phyloP scores from a whole-genome alignment of 2,888 invertebrate genomes.

The Trisateles emortualis region DNA sequence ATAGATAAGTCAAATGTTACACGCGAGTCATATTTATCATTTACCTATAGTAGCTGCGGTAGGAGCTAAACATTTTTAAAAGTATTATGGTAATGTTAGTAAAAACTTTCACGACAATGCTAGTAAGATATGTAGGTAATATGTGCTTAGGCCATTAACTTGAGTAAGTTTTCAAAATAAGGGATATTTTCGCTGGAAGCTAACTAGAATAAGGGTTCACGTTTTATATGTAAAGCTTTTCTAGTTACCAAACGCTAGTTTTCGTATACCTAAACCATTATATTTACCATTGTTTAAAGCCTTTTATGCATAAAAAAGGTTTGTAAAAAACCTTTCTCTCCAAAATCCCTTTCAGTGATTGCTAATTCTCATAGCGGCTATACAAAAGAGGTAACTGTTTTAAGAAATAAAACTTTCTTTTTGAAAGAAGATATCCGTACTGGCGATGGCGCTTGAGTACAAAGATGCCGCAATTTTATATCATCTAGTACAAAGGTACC shows the following conservation, averaged over 20 bases:
- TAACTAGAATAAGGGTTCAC: not conserved
- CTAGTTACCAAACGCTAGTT: not conserved
- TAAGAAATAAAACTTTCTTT: slow-evolving; percentile 76
- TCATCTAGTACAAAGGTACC: slow-evolving; percentile 68
- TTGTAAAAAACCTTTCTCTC: slow-evolving; percentile 18
- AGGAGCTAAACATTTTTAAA: slow-evolving; percentile 48
- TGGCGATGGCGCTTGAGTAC: slow-evolving; percentile 67
- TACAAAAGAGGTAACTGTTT: slow-evolving; percentile 70
- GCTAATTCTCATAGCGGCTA: slow-evolving; percentile 45
- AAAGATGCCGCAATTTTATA: slow-evolving; percentile 79
- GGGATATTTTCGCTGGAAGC: not conserved
- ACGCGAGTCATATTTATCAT: slow-evolving; percentile 61
- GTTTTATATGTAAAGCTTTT: not conserved
- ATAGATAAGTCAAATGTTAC: slow-evolving; percentile 70
- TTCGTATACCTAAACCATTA: not conserved
- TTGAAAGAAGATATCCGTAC: slow-evolving; percentile 57
- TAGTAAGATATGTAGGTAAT: slow-evolving; percentile 17
- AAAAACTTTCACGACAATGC: slow-evolving; percentile 37
- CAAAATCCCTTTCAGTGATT: slow-evolving; percentile 47
- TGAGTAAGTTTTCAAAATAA: not conserved
- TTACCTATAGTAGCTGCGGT: slow-evolving; percentile 30
- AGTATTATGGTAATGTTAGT: slow-evolving; percentile 44
- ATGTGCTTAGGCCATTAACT: slow-evolving; percentile 31
- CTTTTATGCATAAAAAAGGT: slow-evolving; percentile 16
- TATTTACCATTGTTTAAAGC: slow-evolving; percentile 9